Evolutionary conservation across 2,113 vertebrate genomes (phyloP).

Genomic region (Hemiprocne comata): DNA sequence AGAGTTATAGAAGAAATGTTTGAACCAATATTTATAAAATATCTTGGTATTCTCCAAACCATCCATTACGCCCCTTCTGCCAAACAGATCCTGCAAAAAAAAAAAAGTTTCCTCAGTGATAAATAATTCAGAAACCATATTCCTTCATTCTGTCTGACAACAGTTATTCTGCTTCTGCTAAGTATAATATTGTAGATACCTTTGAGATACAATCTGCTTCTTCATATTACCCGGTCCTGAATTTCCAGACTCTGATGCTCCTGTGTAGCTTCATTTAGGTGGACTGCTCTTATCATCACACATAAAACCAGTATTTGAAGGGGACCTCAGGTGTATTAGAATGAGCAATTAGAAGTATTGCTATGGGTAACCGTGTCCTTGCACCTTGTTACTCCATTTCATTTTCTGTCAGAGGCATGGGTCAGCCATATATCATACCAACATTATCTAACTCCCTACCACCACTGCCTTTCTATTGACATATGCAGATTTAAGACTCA

Average conservation of each 20-base stretch:
- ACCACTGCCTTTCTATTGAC: not conserved
- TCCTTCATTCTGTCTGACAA: not conserved
- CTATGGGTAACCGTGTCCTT: not conserved
- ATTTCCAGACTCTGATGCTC: not conserved
- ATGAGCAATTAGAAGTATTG: not conserved
- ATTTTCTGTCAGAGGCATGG: not conserved
- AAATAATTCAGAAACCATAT: not conserved
- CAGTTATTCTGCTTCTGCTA: not conserved
- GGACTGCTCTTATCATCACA: not conserved
- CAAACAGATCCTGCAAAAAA: not conserved
- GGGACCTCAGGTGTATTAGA: not conserved
- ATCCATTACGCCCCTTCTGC: not conserved
- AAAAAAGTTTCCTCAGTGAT: not conserved
- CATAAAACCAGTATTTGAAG: not conserved
- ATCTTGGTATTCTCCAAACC: not conserved
- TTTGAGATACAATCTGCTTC: not conserved
- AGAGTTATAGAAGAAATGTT: not conserved
- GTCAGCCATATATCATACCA: not conserved
- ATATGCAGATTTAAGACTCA: not conserved
- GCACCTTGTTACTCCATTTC: not conserved
- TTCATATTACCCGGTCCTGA: not conserved
- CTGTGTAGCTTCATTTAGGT: not conserved
- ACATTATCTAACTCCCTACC: not conserved
- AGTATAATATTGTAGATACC: not conserved
- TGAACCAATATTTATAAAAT: not conserved